phyloP scores from a whole-genome alignment of 2,797 vertebrate genomes.

The Bradypodion pumilum region DNA sequence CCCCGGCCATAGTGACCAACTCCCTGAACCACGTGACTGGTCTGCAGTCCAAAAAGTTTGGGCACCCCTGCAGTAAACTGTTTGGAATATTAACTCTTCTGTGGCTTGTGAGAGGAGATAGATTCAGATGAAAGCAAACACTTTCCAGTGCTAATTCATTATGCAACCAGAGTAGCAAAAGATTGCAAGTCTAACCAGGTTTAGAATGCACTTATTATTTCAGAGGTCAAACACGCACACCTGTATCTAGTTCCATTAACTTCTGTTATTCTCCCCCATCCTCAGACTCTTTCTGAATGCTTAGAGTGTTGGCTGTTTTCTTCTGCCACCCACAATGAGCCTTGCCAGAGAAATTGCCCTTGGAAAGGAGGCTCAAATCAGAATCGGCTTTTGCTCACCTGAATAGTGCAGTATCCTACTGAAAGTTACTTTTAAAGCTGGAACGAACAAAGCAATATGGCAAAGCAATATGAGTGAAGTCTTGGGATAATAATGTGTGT shows the following conservation, averaged over 20 bases:
- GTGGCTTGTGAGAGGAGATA: constrained; percentile 12
- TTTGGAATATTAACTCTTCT: constrained; percentile 35
- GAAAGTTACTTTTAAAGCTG: constrained; percentile 6
- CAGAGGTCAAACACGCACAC: constrained; percentile 34
- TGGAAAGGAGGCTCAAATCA: constrained; percentile 7
- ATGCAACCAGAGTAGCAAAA: constrained; percentile 17
- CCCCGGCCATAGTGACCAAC: too few relatives aligned
- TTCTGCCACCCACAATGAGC: not conserved
- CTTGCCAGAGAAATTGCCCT: constrained; percentile 22
- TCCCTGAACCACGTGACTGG: too few relatives aligned
- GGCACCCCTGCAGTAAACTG: too few relatives aligned
- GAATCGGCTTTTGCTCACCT: not conserved
- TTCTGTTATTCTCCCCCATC: not conserved
- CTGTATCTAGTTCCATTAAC: constrained; percentile 5
- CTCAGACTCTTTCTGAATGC: constrained; percentile 4
- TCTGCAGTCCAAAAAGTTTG: too few relatives aligned
- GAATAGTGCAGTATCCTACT: constrained; percentile 3
- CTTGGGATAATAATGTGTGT: not conserved
- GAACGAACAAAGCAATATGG: not conserved
- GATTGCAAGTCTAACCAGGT: constrained; percentile 21
- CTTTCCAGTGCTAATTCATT: constrained; percentile 21
- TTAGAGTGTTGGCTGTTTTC: not conserved
- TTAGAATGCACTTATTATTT: constrained; percentile 39
- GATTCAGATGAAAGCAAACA: constrained; percentile 28
- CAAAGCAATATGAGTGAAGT: not conserved